phyloP scores from a whole-genome alignment of 92 coral and sea anemone species.

The Heteractis magnifica region DNA sequence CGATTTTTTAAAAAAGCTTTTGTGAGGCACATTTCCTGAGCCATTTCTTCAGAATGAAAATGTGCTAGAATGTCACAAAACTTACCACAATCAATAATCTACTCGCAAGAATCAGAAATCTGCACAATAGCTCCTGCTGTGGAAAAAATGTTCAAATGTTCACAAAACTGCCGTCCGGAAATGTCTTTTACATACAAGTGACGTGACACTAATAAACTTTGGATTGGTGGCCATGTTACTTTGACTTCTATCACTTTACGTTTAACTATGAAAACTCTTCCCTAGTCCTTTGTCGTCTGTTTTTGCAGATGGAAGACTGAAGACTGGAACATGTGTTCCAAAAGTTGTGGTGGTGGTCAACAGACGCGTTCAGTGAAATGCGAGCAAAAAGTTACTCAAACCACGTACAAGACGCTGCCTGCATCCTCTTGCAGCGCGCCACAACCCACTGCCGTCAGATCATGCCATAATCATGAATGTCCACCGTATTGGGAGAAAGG shows the following conservation, averaged over 20 bases:
- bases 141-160: no score
- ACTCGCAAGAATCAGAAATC: no score
- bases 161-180: no score
- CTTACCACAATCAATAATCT: no score
- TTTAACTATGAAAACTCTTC: neutral
- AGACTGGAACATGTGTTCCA: slow-evolving; percentile 56
- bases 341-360: slow-evolving; percentile 68
- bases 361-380: slow-evolving; percentile 60
- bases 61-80: no score
- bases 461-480: slow-evolving; percentile 53
- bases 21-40: no score
- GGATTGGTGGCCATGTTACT: neutral
- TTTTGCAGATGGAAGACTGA: slow-evolving; percentile 36
- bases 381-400: slow-evolving; percentile 44
- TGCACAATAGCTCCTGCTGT: no score
- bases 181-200: no score
- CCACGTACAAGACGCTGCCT: slow-evolving; percentile 9
- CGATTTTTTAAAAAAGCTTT: no score
- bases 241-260: neutral
- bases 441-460: slow-evolving; percentile 19
- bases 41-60: no score
- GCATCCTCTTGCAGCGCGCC: slow-evolving; percentile 29
- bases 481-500: slow-evolving; percentile 67
- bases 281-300: neutral
- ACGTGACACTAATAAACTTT: no score